These are phyloP conservation scores for Spondyliosoma cantharus DNA, from an alignment of 2,797 vertebrate species.

Conservation along the genomic window DNA sequence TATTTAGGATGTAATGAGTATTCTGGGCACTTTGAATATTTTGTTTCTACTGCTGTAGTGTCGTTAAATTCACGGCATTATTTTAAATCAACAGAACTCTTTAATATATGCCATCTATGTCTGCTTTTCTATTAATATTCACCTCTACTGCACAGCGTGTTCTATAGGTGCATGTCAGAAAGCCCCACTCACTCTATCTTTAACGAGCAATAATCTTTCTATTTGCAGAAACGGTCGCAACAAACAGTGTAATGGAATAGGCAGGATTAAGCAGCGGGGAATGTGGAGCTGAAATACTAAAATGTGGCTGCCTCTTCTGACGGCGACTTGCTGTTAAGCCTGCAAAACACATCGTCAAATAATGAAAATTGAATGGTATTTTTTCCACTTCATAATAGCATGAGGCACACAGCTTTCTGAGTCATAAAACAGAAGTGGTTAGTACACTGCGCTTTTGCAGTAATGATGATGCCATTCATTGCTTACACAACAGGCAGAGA, in stretches of 20 bases:
- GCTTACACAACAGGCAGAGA: conserved; percentile 72
- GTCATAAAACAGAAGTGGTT: conserved; percentile 74
- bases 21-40: neutral
- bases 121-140: neutral
- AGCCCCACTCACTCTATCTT: conserved; percentile 38
- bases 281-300: conserved; percentile 29
- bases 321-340: conserved; percentile 36
- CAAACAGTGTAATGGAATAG: conserved; percentile 51
- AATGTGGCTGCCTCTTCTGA: conserved; percentile 25
- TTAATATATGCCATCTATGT: neutral
- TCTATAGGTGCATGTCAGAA: conserved; percentile 19
- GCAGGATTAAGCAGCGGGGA: conserved; percentile 35
- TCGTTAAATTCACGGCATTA: neutral
- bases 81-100: neutral
- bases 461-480: conserved; percentile 70
- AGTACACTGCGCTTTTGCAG: conserved; percentile 59
- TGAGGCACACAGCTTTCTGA: conserved; percentile 59
- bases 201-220: conserved; percentile 44
- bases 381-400: conserved; percentile 61
- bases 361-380: conserved; percentile 64
- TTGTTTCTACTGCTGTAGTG: neutral
- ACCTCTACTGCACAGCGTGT: neutral
- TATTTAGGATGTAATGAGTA: neutral
- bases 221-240: conserved; percentile 49
- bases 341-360: conserved; percentile 59